Conservation (phyloP, 2,113 vertebrate species). For the Nothobranchius kuhntae region DNA sequence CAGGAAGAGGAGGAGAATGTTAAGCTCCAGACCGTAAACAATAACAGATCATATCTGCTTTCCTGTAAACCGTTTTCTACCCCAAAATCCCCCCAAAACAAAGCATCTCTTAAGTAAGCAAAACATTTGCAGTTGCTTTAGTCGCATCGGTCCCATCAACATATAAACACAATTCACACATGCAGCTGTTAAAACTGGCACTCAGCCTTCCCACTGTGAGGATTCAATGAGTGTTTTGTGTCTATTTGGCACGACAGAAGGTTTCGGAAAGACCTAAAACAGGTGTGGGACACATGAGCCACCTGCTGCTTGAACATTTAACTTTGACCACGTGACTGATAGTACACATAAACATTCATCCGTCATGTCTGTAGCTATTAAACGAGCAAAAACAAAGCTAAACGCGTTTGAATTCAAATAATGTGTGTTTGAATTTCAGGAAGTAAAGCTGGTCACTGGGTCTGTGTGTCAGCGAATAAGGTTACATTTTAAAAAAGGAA, state of each 20-base stretch:
- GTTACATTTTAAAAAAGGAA: background rate
- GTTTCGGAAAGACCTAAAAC: conserved; percentile 39
- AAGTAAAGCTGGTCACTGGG: conserved; percentile 1
- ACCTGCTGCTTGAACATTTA: conserved; percentile 45
- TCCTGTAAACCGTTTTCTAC: conserved; percentile 32
- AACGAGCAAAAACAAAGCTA: background rate
- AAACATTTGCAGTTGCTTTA: background rate
- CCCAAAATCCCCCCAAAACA: conserved; percentile 1
- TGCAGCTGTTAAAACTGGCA: conserved; percentile 55
- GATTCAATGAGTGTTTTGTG: conserved; percentile 8
- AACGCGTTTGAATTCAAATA: background rate
- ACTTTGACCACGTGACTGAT: conserved; percentile 1
- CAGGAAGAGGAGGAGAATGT: conserved; percentile 27
- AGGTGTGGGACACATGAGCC: conserved; percentile 61
- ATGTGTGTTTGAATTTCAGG: background rate
- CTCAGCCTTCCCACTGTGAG: conserved; percentile 18
- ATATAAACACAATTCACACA: conserved; percentile 21
- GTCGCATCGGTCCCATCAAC: background rate
- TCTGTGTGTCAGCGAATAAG: too few species aligned
- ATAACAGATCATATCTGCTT: conserved; percentile 47
- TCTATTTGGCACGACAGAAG: conserved; percentile 15
- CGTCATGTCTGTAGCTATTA: too few species aligned
- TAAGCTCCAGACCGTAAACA: conserved; percentile 31
- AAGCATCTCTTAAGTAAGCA: conserved; percentile 5
- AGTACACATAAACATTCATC: background rate